Percentiles rank a stretch among this genome's conserved stretches.
Conservation (phyloP, 2,888 invertebrate species). For the Epirrhoe alternata region DNA sequence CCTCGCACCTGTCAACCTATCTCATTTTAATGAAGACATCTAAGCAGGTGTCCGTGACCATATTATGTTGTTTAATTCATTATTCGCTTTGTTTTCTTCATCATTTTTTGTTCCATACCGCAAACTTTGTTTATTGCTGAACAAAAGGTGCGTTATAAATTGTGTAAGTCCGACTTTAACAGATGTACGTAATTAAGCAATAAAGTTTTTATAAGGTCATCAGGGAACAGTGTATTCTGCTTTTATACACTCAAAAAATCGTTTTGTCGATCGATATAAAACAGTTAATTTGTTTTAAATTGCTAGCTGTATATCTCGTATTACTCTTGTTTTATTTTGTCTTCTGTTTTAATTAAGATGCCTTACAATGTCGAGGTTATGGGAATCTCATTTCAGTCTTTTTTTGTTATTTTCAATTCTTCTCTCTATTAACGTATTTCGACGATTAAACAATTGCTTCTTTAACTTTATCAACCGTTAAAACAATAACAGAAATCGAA, state of each 20-base stretch:
- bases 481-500: constrained; percentile 26
- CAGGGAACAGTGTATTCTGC: constrained; percentile 57
- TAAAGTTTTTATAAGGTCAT: constrained; percentile 71
- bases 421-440: background rate
- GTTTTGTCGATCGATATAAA: constrained; percentile 41
- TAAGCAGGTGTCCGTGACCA: constrained; percentile 73
- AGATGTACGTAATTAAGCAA: constrained; percentile 82
- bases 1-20: constrained; percentile 75
- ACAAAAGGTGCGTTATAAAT: constrained; percentile 77
- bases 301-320: constrained; percentile 36
- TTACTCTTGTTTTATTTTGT: constrained; percentile 27
- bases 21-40: constrained; percentile 82
- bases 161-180: constrained; percentile 73
- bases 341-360: constrained; percentile 26
- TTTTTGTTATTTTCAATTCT: background rate
- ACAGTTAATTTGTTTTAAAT: constrained; percentile 44
- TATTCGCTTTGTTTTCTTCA: constrained; percentile 82
- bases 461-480: background rate
- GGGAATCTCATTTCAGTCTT: background rate
- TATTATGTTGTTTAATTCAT: constrained; percentile 81
- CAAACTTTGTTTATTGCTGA: constrained; percentile 78
- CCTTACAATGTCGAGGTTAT: constrained; percentile 12
- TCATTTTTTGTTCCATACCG: constrained; percentile 59
- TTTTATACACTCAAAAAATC: constrained; percentile 46
- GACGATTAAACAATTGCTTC: background rate